Evolutionary conservation across 2,113 vertebrate genomes (phyloP).

Genomic region (Galeopterus variegatus): DNA sequence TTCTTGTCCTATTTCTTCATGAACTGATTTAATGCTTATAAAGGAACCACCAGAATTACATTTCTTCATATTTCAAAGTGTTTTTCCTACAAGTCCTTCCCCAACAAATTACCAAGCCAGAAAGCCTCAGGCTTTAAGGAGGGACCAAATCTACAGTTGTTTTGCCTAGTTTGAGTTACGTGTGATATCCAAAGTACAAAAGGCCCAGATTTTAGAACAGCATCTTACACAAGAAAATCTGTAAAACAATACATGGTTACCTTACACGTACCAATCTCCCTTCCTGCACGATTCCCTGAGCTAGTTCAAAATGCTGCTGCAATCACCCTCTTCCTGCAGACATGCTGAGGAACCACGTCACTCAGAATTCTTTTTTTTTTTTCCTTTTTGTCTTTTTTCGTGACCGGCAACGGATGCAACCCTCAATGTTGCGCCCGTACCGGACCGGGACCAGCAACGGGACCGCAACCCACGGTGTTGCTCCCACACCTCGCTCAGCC

Average conservation of each 20-base stretch:
- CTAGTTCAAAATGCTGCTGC: not conserved
- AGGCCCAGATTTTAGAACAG: not conserved
- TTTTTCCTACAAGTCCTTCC: constrained; percentile 41
- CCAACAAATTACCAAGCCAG: constrained; percentile 6
- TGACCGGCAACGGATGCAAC: no score
- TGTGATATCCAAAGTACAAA: constrained; percentile 6
- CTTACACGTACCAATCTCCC: not conserved
- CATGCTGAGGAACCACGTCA: not conserved
- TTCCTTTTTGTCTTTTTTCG: no score
- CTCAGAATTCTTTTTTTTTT: not conserved
- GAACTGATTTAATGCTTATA: not conserved
- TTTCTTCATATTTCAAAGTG: constrained; percentile 72
- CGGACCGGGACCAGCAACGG: no score
- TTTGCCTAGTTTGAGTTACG: constrained; percentile 1
- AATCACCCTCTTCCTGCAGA: not conserved
- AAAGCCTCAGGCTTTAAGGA: not conserved
- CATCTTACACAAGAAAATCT: not conserved
- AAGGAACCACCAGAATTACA: constrained; percentile 19
- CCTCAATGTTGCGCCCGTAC: no score
- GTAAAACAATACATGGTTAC: not conserved
- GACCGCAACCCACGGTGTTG: no score
- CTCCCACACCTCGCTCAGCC: no score
- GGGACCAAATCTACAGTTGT: not conserved
- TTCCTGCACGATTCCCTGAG: not conserved
- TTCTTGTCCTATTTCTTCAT: constrained; percentile 54